These are phyloP conservation scores for Nannobrachium achirus DNA, from an alignment of 2,113 vertebrate species.

Conservation along the genomic window DNA sequence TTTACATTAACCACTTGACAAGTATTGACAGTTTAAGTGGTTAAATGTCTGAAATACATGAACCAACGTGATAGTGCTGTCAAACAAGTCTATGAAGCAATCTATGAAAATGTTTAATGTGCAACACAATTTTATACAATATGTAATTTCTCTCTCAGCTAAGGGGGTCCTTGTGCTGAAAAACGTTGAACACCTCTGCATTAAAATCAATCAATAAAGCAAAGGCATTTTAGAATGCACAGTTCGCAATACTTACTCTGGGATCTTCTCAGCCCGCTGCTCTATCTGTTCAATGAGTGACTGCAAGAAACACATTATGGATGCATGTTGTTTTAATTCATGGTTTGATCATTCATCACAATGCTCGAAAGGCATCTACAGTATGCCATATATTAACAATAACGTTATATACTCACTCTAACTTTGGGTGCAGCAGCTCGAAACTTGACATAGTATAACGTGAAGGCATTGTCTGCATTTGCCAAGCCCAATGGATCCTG, in stretches of 20 bases:
- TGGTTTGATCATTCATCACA: neutral
- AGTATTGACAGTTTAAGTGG: too few species aligned
- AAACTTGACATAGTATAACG: constrained; percentile 96
- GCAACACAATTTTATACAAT: neutral
- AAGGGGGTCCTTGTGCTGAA: too few species aligned
- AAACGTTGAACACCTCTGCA: too few species aligned
- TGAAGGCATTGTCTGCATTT: constrained; percentile 95
- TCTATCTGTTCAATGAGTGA: constrained; percentile 96
- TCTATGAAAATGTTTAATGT: too few species aligned
- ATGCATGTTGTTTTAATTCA: neutral
- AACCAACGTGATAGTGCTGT: too few species aligned
- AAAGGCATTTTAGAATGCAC: neutral
- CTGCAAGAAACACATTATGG: constrained; percentile 66
- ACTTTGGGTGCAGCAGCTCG: constrained; percentile 97
- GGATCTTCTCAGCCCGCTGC: constrained; percentile 90
- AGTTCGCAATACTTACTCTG: constrained; percentile 87
- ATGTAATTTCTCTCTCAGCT: too few species aligned
- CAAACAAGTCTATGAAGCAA: too few species aligned
- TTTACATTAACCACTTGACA: too few species aligned
- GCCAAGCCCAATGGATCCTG: constrained; percentile 90
- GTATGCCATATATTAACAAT: too few species aligned
- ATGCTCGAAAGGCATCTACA: neutral
- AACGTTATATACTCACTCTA: constrained; percentile 82
- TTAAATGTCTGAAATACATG: too few species aligned
- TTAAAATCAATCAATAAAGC: too few species aligned